phyloP scores from a whole-genome alignment of 1,140 invertebrate species.

The Ectropis grisescens region DNA sequence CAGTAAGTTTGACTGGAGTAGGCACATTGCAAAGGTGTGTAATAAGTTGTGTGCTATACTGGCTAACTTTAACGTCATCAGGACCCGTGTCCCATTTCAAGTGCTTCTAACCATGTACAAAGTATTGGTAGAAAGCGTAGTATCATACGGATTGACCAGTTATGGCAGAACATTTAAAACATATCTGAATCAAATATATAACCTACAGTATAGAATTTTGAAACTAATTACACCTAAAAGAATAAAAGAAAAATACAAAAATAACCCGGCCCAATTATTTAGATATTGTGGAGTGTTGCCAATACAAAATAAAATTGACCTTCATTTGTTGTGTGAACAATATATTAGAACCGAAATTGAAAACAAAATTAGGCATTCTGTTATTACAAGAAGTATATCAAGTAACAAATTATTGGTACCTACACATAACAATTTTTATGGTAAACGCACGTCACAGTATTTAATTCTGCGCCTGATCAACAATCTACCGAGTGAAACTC shows the following conservation, averaged over 20 bases:
- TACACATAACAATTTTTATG: too few relatives aligned
- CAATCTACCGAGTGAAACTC: too few relatives aligned
- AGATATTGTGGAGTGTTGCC: slow-evolving; percentile 13
- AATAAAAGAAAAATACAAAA: slow-evolving; percentile 8
- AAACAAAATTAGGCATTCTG: too few relatives aligned
- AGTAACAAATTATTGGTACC: too few relatives aligned
- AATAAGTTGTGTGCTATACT: slow-evolving; percentile 13
- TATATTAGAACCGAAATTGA: neutral
- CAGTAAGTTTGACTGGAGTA: slow-evolving; percentile 10
- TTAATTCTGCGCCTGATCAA: too few relatives aligned
- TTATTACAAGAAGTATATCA: too few relatives aligned
- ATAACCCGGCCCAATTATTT: slow-evolving; percentile 11
- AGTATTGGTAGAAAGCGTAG: slow-evolving; percentile 11
- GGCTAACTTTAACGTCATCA: slow-evolving; percentile 14
- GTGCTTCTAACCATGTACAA: slow-evolving; percentile 6
- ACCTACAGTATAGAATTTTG: slow-evolving; percentile 11
- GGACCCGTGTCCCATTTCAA: slow-evolving; percentile 1
- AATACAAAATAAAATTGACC: slow-evolving; percentile 14
- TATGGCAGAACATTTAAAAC: slow-evolving; percentile 19
- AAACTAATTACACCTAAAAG: slow-evolving; percentile 13
- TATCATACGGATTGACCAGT: slow-evolving; percentile 14
- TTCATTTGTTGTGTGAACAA: neutral
- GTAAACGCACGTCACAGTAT: too few relatives aligned
- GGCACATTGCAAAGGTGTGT: slow-evolving; percentile 11
- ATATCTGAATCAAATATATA: slow-evolving; percentile 12